These are phyloP conservation scores for Ditylenchus weischeri DNA, from an alignment of 2,888 invertebrate genomes.

Conservation along the genomic window DNA sequence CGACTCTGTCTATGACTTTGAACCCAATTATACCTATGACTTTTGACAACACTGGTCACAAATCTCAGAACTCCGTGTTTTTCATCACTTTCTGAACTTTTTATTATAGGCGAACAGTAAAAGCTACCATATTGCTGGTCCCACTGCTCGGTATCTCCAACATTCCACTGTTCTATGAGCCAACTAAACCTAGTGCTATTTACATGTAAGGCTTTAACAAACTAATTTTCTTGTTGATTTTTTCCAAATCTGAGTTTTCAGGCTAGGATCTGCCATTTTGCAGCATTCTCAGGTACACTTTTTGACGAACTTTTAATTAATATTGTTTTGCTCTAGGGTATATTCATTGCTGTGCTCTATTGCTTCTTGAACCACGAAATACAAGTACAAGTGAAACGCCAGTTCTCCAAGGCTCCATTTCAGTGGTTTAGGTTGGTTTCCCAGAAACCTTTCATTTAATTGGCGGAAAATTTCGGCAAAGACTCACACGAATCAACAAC, in stretches of 20 bases:
- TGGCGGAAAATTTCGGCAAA: not conserved
- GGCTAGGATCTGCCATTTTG: conserved; percentile 62
- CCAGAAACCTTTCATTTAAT: not conserved
- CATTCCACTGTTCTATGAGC: conserved; percentile 63
- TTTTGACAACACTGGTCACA: too few relatives aligned
- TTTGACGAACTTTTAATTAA: too few relatives aligned
- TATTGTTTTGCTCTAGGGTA: conserved; percentile 45
- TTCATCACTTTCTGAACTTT: not conserved
- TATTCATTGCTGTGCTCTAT: conserved; percentile 58
- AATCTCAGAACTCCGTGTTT: too few relatives aligned
- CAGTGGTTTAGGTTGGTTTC: conserved; percentile 29
- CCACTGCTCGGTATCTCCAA: conserved; percentile 66
- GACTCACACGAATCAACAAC: too few relatives aligned
- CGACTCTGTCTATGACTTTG: too few relatives aligned
- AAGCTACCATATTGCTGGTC: conserved; percentile 65
- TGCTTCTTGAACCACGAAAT: conserved; percentile 56
- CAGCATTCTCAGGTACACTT: conserved; percentile 64
- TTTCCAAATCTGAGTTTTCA: not conserved
- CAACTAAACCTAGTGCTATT: conserved; percentile 55
- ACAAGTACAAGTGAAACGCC: conserved; percentile 55
- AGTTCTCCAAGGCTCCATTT: conserved; percentile 52
- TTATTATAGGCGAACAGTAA: conserved; percentile 62
- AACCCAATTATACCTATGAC: too few relatives aligned
- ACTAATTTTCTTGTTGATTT: too few relatives aligned
- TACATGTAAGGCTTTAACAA: conserved; percentile 58